Conservation (phyloP, 2,797 vertebrate genomes). For the Ctenosaura bakeri region DNA sequence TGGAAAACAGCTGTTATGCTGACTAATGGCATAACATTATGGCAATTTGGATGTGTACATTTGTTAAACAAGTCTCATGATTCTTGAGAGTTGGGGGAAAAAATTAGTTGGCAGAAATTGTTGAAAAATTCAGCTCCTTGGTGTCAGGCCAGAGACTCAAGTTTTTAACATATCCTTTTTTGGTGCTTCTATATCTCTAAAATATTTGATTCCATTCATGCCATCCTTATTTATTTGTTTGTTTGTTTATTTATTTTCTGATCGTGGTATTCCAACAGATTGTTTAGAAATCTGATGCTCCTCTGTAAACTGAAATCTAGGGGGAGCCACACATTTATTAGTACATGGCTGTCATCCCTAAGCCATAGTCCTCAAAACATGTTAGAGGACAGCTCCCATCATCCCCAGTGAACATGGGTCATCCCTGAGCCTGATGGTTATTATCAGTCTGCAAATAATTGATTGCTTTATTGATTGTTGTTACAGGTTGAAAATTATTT, state of each 20-base stretch:
- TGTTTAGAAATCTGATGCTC: background rate
- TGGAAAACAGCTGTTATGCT: slow-evolving; percentile 17
- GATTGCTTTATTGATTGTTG: background rate
- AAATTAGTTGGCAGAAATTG: background rate
- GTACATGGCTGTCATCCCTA: background rate
- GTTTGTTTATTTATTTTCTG: background rate
- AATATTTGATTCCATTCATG: background rate
- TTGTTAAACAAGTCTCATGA: background rate
- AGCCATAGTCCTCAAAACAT: background rate
- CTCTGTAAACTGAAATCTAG: background rate
- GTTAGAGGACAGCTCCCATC: background rate
- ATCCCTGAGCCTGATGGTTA: background rate
- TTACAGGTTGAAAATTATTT: background rate
- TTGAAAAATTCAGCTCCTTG: background rate
- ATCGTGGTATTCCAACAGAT: background rate
- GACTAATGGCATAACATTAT: background rate
- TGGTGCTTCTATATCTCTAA: background rate
- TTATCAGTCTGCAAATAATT: background rate
- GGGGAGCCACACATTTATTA: background rate
- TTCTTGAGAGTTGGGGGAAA: background rate
- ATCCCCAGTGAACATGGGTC: background rate
- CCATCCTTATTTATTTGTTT: background rate
- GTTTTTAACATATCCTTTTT: rapidly evolving
- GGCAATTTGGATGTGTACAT: background rate
- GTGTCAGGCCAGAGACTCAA: background rate